phyloP scores from a whole-genome alignment of 2,113 vertebrate genomes.

The Cavia porcellus region DNA sequence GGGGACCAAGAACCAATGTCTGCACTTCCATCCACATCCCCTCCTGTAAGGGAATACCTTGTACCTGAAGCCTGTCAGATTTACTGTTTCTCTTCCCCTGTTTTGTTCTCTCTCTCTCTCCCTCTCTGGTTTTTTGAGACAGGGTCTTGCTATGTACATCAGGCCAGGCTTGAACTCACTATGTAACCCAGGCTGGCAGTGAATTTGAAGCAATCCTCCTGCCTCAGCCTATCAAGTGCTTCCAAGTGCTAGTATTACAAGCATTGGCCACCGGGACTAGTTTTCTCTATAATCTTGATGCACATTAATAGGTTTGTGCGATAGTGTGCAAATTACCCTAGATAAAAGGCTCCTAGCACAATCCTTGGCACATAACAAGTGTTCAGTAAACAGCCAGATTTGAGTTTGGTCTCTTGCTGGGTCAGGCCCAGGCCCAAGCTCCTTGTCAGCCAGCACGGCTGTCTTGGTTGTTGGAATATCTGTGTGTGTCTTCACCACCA shows the following conservation, averaged over 20 bases:
- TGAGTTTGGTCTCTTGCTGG: not conserved
- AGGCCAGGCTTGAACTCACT: not conserved
- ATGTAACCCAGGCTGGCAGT: not conserved
- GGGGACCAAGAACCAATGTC: not conserved
- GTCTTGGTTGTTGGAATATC: not conserved
- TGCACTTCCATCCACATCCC: no score
- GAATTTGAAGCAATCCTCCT: not conserved
- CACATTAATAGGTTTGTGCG: not conserved
- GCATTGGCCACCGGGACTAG: not conserved
- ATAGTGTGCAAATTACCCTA: not conserved
- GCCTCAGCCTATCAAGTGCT: not conserved
- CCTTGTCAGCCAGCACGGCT: not conserved
- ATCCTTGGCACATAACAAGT: not conserved
- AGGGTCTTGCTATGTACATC: not conserved
- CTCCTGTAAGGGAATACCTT: not conserved
- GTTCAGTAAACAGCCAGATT: not conserved
- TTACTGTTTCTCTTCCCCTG: not conserved
- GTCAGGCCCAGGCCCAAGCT: fast-evolving
- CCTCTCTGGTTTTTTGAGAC: not conserved
- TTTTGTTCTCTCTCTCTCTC: not conserved
- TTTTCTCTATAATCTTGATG: not conserved
- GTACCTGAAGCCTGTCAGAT: not conserved
- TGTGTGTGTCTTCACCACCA: not conserved
- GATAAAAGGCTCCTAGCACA: not conserved
- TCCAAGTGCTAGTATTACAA: not conserved